A percentile compares a stretch with the other conserved stretches of the same genome.
Evolutionary conservation across 2,797 vertebrate species (phyloP).

Genomic region (Sebastes alutus): DNA sequence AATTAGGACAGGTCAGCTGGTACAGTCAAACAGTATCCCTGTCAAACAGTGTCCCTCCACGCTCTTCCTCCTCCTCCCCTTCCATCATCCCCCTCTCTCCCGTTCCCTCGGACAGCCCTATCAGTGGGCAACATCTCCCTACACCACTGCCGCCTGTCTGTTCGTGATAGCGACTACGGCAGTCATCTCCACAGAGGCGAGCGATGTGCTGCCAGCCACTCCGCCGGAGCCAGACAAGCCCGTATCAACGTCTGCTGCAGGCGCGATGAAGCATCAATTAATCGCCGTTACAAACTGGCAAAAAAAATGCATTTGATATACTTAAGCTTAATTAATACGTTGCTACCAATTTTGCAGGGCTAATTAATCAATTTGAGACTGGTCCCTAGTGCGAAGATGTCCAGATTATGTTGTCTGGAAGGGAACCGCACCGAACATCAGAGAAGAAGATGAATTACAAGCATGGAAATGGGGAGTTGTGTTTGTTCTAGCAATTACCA

Average conservation of each 20-base stretch:
- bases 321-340: constrained; percentile 82
- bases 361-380: constrained; percentile 81
- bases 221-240: constrained; percentile 63
- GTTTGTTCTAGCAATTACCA: constrained; percentile 31
- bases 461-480: constrained; percentile 7
- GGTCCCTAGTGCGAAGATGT: constrained; percentile 56
- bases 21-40: constrained; percentile 74
- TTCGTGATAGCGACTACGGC: constrained; percentile 57
- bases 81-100: constrained; percentile 43
- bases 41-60: constrained; percentile 50
- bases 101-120: constrained; percentile 64
- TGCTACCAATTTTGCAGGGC: constrained; percentile 71
- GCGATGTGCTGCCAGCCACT: constrained; percentile 68
- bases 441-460: constrained; percentile 35
- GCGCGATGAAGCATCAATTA: constrained; percentile 74
- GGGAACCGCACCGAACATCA: constrained; percentile 31
- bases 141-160: constrained; percentile 66
- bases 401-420: constrained; percentile 61
- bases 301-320: constrained; percentile 69
- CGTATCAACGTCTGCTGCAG: constrained; percentile 70
- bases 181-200: constrained; percentile 63
- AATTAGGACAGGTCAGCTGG: constrained; percentile 79
- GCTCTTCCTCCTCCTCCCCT: constrained; percentile 57
- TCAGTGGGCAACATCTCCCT: constrained; percentile 74
- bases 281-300: constrained; percentile 75